These are phyloP conservation scores for Carposina sasakii DNA, from an alignment of 1,140 invertebrate genomes.

Conservation along the genomic window DNA sequence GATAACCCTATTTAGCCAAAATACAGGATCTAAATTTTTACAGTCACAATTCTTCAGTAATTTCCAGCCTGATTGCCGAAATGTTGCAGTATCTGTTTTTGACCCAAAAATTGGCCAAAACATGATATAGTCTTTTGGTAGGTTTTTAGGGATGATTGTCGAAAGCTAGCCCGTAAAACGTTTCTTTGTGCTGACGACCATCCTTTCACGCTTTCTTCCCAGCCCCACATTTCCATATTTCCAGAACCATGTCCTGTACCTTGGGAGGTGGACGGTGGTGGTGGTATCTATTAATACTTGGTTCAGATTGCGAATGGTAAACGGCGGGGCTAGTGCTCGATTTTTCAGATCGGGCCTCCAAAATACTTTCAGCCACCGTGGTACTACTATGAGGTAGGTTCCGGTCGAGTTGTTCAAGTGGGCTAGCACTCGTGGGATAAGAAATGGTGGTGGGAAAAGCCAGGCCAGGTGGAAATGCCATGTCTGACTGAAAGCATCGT, in stretches of 20 bases:
- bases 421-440: background rate
- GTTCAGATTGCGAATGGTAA: constrained; percentile 15
- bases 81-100: background rate
- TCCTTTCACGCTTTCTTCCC: constrained; percentile 3
- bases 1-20: constrained; percentile 1
- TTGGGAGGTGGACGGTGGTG: constrained; percentile 17
- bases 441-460: background rate
- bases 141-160: constrained; percentile 3
- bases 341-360: constrained; percentile 26
- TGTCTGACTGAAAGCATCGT: background rate
- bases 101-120: background rate
- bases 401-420: background rate
- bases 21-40: background rate
- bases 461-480: background rate
- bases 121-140: constrained; percentile 4
- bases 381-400: constrained; percentile 1
- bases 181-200: background rate
- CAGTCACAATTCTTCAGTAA: background rate
- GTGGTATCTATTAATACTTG: constrained; percentile 13
- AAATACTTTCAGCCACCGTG: constrained; percentile 24
- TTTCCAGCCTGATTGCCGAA: background rate
- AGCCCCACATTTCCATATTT: constrained; percentile 34
- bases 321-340: constrained; percentile 18
- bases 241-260: constrained; percentile 18
- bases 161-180: background rate